A percentile compares a stretch with the other conserved stretches of the same genome.
phyloP scores from a whole-genome alignment of 1,140 invertebrate genomes.

The Drosophila prosaltans region DNA sequence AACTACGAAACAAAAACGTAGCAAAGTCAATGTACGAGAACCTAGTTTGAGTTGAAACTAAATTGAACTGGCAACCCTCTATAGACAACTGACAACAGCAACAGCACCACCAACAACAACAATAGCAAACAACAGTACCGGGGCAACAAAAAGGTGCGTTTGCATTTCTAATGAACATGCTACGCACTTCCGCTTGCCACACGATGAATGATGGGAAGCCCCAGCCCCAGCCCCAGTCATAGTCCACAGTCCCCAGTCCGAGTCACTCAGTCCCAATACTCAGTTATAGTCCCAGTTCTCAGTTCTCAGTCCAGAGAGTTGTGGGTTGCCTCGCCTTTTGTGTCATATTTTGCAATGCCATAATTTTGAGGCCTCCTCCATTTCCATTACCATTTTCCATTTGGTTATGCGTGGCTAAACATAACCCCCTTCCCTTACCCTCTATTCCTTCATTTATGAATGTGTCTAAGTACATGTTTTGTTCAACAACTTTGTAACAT shows the following conservation, averaged over 20 bases:
- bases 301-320: background rate
- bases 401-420: constrained; percentile 74
- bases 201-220: constrained; percentile 68
- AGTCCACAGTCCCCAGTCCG: constrained; percentile 15
- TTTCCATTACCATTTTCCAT: constrained; percentile 20
- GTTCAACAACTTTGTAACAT: constrained; percentile 34
- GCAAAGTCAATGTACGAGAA: constrained; percentile 60
- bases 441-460: constrained; percentile 8
- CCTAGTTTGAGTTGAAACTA: background rate
- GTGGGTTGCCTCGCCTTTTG: constrained; percentile 60
- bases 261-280: background rate
- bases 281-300: constrained; percentile 4
- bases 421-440: constrained; percentile 7
- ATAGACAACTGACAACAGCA: constrained; percentile 42
- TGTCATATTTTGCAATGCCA: constrained; percentile 76
- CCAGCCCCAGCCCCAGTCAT: constrained; percentile 21
- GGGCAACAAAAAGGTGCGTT: constrained; percentile 71
- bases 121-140: constrained; percentile 9
- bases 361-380: constrained; percentile 56
- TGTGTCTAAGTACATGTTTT: constrained; percentile 23
- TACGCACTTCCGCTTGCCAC: constrained; percentile 77
- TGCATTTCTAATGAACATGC: constrained; percentile 81
- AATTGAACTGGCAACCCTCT: constrained; percentile 14
- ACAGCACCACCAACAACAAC: constrained; percentile 38
- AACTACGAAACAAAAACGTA: too few relatives aligned